These are phyloP conservation scores for Phaethon lepturus DNA, from an alignment of 2,113 vertebrate species.

Conservation along the genomic window DNA sequence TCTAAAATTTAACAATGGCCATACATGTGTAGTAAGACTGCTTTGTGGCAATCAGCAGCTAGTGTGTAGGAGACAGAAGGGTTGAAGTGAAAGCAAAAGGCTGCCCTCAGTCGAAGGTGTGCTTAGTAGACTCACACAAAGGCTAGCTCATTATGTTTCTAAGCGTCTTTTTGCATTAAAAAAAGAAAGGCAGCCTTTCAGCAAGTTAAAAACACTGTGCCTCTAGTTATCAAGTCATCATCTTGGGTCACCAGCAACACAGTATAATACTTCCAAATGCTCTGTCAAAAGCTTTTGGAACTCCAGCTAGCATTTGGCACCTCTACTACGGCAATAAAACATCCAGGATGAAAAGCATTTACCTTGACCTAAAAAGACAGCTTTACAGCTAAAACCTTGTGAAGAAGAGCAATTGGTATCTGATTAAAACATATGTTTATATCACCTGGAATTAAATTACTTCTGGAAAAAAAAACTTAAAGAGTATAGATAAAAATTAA, in stretches of 20 bases:
- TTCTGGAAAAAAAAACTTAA: neutral
- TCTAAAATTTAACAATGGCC: neutral
- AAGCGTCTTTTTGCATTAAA: neutral
- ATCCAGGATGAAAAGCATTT: neutral
- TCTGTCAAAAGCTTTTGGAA: neutral
- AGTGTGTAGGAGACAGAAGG: neutral
- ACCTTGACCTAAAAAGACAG: neutral
- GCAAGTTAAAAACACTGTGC: neutral
- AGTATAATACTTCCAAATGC: neutral
- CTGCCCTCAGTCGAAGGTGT: neutral
- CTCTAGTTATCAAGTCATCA: neutral
- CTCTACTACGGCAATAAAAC: neutral
- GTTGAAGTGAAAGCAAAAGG: neutral
- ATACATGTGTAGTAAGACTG: neutral
- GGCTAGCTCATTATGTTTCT: neutral
- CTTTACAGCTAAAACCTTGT: neutral
- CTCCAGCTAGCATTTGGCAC: neutral
- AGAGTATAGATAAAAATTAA: neutral
- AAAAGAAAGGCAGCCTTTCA: neutral
- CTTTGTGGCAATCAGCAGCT: neutral
- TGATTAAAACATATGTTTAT: neutral
- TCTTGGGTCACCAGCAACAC: slow-evolving; percentile 9
- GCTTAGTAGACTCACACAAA: neutral
- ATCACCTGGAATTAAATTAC: neutral
- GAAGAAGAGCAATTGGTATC: neutral